phyloP scores from a whole-genome alignment of 2,888 invertebrate genomes.

The Nemapogon koenigi region DNA sequence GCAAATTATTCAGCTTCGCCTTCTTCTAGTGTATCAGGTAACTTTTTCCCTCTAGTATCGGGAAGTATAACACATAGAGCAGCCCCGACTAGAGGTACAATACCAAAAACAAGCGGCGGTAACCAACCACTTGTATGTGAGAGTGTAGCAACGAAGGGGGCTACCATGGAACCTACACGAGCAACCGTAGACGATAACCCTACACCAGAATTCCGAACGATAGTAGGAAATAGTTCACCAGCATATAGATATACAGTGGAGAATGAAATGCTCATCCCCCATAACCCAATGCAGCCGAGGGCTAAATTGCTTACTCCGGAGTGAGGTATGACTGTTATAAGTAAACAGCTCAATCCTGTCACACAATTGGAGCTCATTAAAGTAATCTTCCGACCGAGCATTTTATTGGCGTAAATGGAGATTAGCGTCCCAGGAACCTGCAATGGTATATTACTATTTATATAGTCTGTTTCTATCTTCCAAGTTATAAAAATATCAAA shows the following conservation, averaged over 20 bases:
- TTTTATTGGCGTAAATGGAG: conserved; percentile 70
- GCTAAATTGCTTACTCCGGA: conserved; percentile 58
- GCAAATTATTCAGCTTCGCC: conserved; percentile 61
- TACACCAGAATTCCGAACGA: conserved; percentile 85
- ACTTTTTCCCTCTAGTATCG: conserved; percentile 76
- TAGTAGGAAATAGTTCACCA: conserved; percentile 89
- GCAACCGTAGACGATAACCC: conserved; percentile 87
- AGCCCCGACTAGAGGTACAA: conserved; percentile 72
- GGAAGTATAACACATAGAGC: conserved; percentile 73
- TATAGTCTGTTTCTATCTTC: neutral
- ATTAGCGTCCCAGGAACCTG: conserved; percentile 68
- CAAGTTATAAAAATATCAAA: neutral
- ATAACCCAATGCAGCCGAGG: conserved; percentile 77
- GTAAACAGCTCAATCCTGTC: conserved; percentile 69
- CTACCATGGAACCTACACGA: conserved; percentile 83
- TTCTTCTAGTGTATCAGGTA: conserved; percentile 83
- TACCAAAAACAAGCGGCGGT: conserved; percentile 77
- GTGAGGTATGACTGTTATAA: conserved; percentile 63
- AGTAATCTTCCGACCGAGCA: conserved; percentile 71
- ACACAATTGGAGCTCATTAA: conserved; percentile 70
- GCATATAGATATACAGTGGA: conserved; percentile 87
- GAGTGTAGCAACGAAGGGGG: conserved; percentile 82
- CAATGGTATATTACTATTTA: too few relatives aligned
- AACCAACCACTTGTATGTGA: conserved; percentile 62
- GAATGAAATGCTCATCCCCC: conserved; percentile 83